phyloP scores from a whole-genome alignment of 1,140 invertebrate species.

The Drosophila fuyamai region DNA sequence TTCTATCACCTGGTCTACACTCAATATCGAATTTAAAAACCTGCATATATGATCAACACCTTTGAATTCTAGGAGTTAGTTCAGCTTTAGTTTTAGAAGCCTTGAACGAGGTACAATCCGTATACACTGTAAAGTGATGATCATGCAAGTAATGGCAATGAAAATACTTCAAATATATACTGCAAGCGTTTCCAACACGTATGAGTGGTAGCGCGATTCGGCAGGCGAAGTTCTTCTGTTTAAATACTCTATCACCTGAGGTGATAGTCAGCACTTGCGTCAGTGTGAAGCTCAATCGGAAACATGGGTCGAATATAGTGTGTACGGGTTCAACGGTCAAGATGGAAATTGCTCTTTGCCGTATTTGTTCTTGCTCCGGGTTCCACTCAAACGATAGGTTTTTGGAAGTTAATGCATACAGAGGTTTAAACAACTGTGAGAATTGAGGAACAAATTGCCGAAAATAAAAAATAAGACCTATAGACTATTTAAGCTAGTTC shows the following conservation, averaged over 20 bases:
- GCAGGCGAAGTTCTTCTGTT: background rate
- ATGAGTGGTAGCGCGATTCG: background rate
- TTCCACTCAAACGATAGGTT: no score
- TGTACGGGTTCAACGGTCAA: no score
- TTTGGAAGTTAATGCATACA: no score
- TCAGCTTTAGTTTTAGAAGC: conserved; percentile 1
- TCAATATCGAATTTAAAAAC: background rate
- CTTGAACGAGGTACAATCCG: background rate
- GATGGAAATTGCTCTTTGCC: no score
- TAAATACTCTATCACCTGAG: background rate
- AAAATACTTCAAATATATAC: conserved; percentile 1
- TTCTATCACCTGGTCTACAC: background rate
- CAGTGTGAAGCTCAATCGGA: conserved; percentile 23
- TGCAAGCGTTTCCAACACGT: background rate
- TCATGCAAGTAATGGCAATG: conserved; percentile 1
- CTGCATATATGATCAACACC: background rate
- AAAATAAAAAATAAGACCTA: no score
- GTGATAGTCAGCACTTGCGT: background rate
- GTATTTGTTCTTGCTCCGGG: no score
- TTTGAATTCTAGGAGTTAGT: background rate
- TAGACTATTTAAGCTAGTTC: no score
- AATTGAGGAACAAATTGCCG: no score
- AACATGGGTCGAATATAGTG: no score
- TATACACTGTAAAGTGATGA: background rate
- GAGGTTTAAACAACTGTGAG: no score